Evolutionary conservation across 2,888 invertebrate species (phyloP), one percentile per base, ranked within the genome.

Genomic region (Hermodice carunculata): DNA sequence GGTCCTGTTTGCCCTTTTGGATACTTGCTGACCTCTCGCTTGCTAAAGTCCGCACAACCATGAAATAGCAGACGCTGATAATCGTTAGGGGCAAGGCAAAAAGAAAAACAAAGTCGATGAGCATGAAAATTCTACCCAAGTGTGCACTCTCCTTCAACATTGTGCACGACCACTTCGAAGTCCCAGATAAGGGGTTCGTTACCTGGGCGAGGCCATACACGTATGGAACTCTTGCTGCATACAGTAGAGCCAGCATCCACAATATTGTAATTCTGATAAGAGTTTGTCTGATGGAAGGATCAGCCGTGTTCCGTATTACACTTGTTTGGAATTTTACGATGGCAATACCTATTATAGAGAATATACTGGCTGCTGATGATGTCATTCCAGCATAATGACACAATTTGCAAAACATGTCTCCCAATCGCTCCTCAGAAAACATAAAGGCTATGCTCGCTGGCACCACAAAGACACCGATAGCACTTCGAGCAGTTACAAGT

Each of bases 371-470:
- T 6, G 48, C 53, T 5, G 31, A 26, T 4, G 46, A 46, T 14
- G 46, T 52, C 26, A 52, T 5, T n/a, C 52, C 58, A 22, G 44
- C 44, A 34, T 37, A 64, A 46, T 64, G 60, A 31, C 64, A 64
- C 6, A 64, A 37, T 34, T 52, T 64, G 28, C 64, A 64, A 4
- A 64, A 53, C 6, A 52, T 22, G 19, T 26, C 24, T 17, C 64
- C 64, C 24, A 64, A 60, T 31, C 52, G 52, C 2, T 3, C 53
- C 37, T 64, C 64, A 5, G 59, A 60, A 37, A 59, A 59, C 43
- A 64, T 37, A 31, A 59, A 59, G 34, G 60, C 60, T 26, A 64
- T 59, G 22, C 60, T n/a, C 4, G 64, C 64, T 14, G 64, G 64
- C 2, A 64, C 51, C 40, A 64, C 64, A 17, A 64, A 48, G n/a